phyloP scores from a whole-genome alignment of 2,113 vertebrate species.

The Chionomys nivalis region DNA sequence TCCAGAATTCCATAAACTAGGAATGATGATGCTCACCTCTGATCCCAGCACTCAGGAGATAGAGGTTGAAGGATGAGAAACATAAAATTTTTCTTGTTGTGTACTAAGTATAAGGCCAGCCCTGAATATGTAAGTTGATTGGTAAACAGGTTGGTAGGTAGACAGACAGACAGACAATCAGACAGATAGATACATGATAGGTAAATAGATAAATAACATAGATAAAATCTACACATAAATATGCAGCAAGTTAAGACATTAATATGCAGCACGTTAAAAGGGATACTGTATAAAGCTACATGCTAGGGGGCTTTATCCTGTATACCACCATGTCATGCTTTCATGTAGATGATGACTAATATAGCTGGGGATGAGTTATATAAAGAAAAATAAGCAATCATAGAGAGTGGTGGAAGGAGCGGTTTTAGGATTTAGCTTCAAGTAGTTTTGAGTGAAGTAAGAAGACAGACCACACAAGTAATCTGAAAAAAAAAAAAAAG shows the following conservation, averaged over 20 bases:
- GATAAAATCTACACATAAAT: background rate
- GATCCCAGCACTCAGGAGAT: background rate
- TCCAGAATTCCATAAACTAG: too few species aligned
- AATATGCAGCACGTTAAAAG: background rate
- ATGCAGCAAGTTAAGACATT: background rate
- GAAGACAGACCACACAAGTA: background rate
- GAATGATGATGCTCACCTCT: background rate
- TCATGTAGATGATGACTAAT: background rate
- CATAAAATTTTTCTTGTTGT: background rate
- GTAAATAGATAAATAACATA: background rate
- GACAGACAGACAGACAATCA: background rate
- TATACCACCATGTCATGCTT: background rate
- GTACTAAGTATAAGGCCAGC: background rate
- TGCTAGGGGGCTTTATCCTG: background rate
- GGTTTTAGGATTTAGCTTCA: background rate
- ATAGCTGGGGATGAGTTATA: background rate
- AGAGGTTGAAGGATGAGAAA: background rate
- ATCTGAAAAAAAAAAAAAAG: background rate
- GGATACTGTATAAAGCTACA: fast-evolving
- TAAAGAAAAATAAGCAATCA: background rate
- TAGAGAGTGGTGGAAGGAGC: background rate
- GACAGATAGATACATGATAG: background rate
- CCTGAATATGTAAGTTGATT: background rate
- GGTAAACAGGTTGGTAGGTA: background rate
- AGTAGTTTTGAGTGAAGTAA: background rate